These are phyloP conservation scores for Knipowitschia caucasica DNA, from an alignment of 2,797 vertebrate genomes.

Conservation along the genomic window DNA sequence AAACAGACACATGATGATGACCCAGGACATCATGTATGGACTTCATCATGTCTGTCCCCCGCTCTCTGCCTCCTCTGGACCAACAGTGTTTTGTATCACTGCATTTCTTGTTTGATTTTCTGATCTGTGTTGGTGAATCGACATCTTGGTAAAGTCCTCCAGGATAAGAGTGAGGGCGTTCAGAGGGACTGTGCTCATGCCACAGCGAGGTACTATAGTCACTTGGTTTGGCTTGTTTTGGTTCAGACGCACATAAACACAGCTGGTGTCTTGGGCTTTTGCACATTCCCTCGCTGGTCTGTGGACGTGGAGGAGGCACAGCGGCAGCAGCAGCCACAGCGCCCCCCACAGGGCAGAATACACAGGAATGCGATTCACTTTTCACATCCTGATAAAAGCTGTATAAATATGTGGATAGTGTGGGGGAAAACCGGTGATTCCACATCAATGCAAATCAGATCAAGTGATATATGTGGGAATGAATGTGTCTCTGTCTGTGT, in stretches of 20 bases:
- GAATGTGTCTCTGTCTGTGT: no score
- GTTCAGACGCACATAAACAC: conserved; percentile 26
- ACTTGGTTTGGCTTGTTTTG: conserved; percentile 31
- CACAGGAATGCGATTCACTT: not conserved
- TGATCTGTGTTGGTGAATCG: no score
- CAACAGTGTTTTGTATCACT: conserved; percentile 15
- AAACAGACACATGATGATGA: no score
- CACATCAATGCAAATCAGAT: no score
- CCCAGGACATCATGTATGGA: no score
- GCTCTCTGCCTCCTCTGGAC: not conserved
- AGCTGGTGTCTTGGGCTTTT: conserved; percentile 26
- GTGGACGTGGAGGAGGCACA: not conserved
- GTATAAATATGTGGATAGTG: no score
- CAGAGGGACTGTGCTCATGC: not conserved
- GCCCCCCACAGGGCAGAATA: conserved; percentile 29
- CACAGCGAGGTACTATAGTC: conserved; percentile 8
- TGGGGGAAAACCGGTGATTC: no score
- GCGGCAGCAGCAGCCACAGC: conserved; percentile 8
- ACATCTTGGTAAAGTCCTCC: not conserved
- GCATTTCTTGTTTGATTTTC: no score
- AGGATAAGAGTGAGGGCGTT: no score
- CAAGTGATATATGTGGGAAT: no score
- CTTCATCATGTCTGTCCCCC: no score
- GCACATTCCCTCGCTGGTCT: not conserved
- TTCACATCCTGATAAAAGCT: no score